A percentile compares a stretch with the other conserved stretches of the same genome.
Conservation (phyloP, 2,797 vertebrate genomes). For the Miichthys miiuy region DNA sequence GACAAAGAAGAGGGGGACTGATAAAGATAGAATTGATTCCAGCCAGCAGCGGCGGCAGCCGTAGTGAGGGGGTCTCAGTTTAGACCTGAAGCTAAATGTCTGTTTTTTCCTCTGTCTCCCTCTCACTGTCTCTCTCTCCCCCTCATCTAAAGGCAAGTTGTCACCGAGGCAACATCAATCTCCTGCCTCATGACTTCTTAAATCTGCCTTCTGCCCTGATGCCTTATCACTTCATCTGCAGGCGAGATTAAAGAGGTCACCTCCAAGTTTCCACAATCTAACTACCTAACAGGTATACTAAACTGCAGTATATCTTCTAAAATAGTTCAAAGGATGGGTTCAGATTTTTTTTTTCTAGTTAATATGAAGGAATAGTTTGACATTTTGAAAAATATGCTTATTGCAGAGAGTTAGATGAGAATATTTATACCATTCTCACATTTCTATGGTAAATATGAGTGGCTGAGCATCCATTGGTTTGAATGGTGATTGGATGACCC, state of each 20-base stretch:
- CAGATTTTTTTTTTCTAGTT: neutral
- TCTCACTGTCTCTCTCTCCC: slow-evolving; percentile 51
- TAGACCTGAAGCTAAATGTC: slow-evolving; percentile 84
- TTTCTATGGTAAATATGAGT: neutral
- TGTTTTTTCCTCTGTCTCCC: slow-evolving; percentile 66
- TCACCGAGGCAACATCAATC: slow-evolving; percentile 86
- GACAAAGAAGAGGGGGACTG: slow-evolving; percentile 84
- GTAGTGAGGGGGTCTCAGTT: slow-evolving; percentile 79
- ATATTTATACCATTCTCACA: neutral
- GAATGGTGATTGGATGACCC: no score
- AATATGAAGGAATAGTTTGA: neutral
- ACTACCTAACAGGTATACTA: slow-evolving; percentile 74
- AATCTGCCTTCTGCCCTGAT: slow-evolving; percentile 76
- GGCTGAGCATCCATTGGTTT: no score
- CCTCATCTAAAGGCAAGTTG: slow-evolving; percentile 82
- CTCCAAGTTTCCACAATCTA: slow-evolving; percentile 77
- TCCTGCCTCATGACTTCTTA: slow-evolving; percentile 82
- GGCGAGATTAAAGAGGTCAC: slow-evolving; percentile 86
- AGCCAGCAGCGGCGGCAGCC: slow-evolving; percentile 81
- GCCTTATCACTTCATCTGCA: slow-evolving; percentile 84
- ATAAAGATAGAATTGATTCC: slow-evolving; percentile 90
- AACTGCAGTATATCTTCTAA: slow-evolving; percentile 47
- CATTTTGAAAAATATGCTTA: neutral
- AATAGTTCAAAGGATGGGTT: slow-evolving; percentile 21
- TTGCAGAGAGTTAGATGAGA: neutral